Evolutionary conservation across 2,888 invertebrate genomes (phyloP), one percentile per base, ranked within the genome.

Genomic region (Drosophila villosipedis): DNA sequence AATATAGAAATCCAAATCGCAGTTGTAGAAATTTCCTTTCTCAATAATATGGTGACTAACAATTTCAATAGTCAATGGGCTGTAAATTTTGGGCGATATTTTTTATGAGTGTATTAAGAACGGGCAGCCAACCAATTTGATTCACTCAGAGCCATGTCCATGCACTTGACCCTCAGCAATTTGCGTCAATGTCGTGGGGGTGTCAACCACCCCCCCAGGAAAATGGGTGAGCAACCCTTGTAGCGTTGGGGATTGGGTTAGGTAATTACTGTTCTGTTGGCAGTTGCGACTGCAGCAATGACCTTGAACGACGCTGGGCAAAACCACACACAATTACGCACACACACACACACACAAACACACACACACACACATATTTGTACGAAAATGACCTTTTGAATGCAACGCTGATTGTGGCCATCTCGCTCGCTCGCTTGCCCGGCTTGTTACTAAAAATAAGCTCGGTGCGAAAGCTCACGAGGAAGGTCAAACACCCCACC

Each of bases 131-230:
- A 75, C 78, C 81, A 78, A 90, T 86, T 90, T 84, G 79, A 78
- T 83, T 80, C 89, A 76, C 66, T 66, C 68, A 65, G 71, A 73
- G 79, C 67, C 64, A 68, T 73, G 73, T 75, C 73, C 69, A 58
- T 84, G 82, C 84, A 78, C 85, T 86, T 86, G 86, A 86, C 86
- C 86, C 88, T 88, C 88, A 69, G 65, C 86, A 77, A 78, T 76
- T 90, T 90, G 80, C 90, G 90, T 87, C 87, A 87, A 90, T 90
- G 87, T 87, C 90, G 83, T 78, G 72, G 89, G 55, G 73, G 68
- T 25, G 47, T 25, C 47, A 47, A 0, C 47, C 41, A 65, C 28
- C 43, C 35, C 63, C 31, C 39, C 25, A 9, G 30, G 31, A 9
- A 52, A n/a, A 54, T 22, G 54, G 66, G 61, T 58, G 37, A 57